Percentiles rank a stretch among this genome's conserved stretches.
These are phyloP conservation scores for Junonia oenone DNA, from an alignment of 2,888 invertebrate species.

Conservation along the genomic window DNA sequence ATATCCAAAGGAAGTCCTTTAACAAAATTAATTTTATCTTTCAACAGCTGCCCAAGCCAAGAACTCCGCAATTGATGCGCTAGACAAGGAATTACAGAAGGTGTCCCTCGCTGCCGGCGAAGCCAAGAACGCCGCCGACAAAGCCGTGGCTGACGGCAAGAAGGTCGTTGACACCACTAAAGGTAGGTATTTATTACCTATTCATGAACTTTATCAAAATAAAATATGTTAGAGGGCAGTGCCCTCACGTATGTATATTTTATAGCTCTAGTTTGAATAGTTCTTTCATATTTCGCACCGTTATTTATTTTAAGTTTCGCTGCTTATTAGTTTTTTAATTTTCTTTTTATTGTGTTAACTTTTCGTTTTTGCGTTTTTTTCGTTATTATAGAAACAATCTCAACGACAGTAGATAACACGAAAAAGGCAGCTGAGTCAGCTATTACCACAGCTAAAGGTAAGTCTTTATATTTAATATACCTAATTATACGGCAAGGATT, in stretches of 20 bases:
- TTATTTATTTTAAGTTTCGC: background rate
- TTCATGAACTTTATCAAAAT: background rate
- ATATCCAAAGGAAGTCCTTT: too few species aligned
- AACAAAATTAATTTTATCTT: slow-evolving; percentile 1
- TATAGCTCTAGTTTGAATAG: background rate
- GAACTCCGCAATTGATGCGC: slow-evolving; percentile 72
- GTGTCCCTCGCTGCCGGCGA: slow-evolving; percentile 71
- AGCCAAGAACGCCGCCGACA: slow-evolving; percentile 63
- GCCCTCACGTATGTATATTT: background rate
- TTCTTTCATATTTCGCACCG: background rate
- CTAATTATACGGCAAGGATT: background rate
- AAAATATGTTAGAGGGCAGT: background rate
- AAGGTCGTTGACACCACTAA: slow-evolving; percentile 69
- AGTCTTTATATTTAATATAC: slow-evolving; percentile 27
- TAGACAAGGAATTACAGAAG: slow-evolving; percentile 74
- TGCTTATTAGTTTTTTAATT: slow-evolving; percentile 10
- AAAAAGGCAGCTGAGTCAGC: slow-evolving; percentile 71
- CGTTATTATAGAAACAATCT: slow-evolving; percentile 55
- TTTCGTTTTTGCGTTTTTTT: too few species aligned
- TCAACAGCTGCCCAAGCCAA: slow-evolving; percentile 59
- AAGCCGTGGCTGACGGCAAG: slow-evolving; percentile 70
- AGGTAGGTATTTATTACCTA: slow-evolving; percentile 46
- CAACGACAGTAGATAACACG: slow-evolving; percentile 63
- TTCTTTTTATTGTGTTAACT: slow-evolving; percentile 23
- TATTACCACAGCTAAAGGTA: slow-evolving; percentile 65